These are phyloP conservation scores for Junonia oenone DNA, from an alignment of 2,888 invertebrate species.

Conservation along the genomic window DNA sequence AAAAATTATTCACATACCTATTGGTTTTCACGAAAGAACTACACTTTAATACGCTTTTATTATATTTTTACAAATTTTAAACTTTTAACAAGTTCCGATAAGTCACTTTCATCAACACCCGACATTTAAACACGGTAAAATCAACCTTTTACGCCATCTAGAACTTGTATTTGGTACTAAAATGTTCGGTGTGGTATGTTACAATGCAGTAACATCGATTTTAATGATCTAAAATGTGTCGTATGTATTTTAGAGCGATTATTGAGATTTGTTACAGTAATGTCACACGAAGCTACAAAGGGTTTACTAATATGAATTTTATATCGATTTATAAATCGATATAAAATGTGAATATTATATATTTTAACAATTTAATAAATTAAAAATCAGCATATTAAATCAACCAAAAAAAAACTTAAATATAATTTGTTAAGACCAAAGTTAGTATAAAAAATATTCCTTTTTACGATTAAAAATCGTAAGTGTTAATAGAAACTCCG, in stretches of 20 bases:
- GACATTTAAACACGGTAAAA: background rate
- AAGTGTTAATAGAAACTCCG: too few species aligned
- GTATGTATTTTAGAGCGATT: background rate
- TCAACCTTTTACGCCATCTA: background rate
- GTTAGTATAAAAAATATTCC: too few species aligned
- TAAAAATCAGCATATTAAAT: too few species aligned
- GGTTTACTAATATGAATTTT: too few species aligned
- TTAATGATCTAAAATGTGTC: background rate
- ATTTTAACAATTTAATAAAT: too few species aligned
- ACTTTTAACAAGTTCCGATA: background rate
- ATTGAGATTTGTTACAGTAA: background rate
- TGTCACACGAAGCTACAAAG: background rate
- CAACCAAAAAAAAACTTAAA: too few species aligned
- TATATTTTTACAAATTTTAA: background rate
- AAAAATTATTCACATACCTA: background rate
- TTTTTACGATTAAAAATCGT: too few species aligned
- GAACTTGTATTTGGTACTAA: background rate
- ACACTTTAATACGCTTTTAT: background rate
- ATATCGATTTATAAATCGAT: too few species aligned
- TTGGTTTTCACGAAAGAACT: background rate
- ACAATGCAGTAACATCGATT: background rate
- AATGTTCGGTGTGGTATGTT: background rate
- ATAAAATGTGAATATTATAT: too few species aligned
- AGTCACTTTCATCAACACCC: background rate
- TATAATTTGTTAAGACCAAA: too few species aligned